Conservation (phyloP, 2,113 vertebrate genomes). For the Zosterops pallidus region DNA sequence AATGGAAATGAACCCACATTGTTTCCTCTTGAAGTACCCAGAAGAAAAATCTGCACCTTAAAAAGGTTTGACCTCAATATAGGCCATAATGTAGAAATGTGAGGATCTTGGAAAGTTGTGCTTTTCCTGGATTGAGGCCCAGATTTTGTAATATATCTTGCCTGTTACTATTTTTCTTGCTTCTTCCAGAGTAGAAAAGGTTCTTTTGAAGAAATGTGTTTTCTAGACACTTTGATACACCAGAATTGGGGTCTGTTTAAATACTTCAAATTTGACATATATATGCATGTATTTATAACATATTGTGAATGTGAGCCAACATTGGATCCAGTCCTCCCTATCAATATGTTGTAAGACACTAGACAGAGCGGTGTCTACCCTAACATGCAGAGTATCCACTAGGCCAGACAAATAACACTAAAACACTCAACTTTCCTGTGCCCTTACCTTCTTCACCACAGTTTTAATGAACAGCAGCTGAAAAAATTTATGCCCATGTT, state of each 20-base stretch:
- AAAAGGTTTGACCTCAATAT: constrained; percentile 44
- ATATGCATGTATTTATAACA: neutral
- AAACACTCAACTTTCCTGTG: neutral
- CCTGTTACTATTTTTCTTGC: constrained; percentile 51
- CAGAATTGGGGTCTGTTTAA: constrained; percentile 22
- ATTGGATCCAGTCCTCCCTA: neutral
- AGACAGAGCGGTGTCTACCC: neutral
- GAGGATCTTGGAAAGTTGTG: constrained; percentile 55
- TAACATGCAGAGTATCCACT: neutral
- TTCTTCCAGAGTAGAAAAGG: constrained; percentile 49
- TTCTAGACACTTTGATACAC: constrained; percentile 17
- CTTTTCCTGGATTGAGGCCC: constrained; percentile 57
- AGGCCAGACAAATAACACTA: neutral
- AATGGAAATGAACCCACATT: neutral
- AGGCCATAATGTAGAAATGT: constrained; percentile 31
- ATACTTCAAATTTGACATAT: constrained; percentile 16
- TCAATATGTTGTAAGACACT: neutral
- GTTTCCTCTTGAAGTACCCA: constrained; percentile 31
- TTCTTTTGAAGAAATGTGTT: constrained; percentile 45
- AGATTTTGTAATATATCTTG: constrained; percentile 60
- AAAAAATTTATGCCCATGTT: neutral
- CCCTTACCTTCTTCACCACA: neutral
- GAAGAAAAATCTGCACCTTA: constrained; percentile 42
- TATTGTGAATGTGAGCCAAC: neutral
- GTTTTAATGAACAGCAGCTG: neutral